A percentile compares a stretch with the other conserved stretches of the same genome.
These are phyloP conservation scores for Archips xylosteana DNA, from an alignment of 2,888 invertebrate genomes.

Conservation along the genomic window DNA sequence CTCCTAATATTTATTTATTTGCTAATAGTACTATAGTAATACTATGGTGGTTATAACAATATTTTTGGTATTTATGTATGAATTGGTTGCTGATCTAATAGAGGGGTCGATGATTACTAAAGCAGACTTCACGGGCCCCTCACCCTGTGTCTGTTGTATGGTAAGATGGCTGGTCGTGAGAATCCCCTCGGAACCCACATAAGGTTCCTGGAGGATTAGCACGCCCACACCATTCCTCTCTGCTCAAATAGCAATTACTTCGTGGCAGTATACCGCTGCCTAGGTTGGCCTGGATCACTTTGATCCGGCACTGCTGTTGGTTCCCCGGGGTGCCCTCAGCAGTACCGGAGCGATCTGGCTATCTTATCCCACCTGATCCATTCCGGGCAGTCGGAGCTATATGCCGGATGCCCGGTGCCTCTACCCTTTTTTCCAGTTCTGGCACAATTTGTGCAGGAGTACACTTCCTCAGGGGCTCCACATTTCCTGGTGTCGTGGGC, in stretches of 20 bases:
- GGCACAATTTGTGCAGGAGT: background rate
- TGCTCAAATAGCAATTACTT: constrained; percentile 6
- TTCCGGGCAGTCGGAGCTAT: background rate
- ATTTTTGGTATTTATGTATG: no score
- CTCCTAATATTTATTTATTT: no score
- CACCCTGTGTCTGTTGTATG: constrained; percentile 1
- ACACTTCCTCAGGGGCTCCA: background rate
- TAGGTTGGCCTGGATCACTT: background rate
- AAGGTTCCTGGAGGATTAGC: constrained; percentile 26
- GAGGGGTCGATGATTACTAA: no score
- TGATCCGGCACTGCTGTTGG: background rate
- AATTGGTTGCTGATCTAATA: no score
- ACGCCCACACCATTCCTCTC: background rate
- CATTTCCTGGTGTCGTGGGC: no score
- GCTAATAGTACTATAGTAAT: no score
- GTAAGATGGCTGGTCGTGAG: background rate
- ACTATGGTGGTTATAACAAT: no score
- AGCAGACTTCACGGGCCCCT: constrained; percentile 12
- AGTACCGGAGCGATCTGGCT: constrained; percentile 1
- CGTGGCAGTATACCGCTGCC: constrained; percentile 6
- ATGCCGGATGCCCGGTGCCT: background rate
- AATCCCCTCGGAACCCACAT: constrained; percentile 16
- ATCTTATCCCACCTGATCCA: constrained; percentile 7
- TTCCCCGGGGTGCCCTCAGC: constrained; percentile 36
- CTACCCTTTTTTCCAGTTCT: rapidly evolving